Percentiles rank a stretch among this genome's conserved stretches.
phyloP scores from a whole-genome alignment of 92 coral and sea anemone genomes.

The Phenganax subtilis region DNA sequence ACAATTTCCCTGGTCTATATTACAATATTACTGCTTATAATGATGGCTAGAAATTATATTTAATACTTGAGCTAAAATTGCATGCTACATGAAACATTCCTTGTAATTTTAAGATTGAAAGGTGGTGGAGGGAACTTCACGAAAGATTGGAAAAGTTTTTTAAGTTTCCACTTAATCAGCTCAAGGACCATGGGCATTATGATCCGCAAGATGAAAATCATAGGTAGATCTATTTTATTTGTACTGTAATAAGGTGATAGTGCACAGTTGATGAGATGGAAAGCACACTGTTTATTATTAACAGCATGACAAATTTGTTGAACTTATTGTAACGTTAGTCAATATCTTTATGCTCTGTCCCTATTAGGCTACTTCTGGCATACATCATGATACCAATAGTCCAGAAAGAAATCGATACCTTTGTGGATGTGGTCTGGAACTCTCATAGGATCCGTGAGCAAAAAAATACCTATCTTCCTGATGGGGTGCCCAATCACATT shows the following conservation, averaged over 20 bases:
- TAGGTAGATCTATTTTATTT: not conserved
- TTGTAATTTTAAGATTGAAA: not conserved
- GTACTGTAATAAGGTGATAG: not conserved
- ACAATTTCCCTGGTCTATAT: not conserved
- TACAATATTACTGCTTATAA: not conserved
- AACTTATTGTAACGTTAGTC: not conserved
- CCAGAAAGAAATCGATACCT: not conserved
- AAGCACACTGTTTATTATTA: not conserved
- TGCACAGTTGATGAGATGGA: too few relatives aligned
- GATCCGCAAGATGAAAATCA: too few relatives aligned
- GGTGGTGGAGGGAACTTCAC: too few relatives aligned
- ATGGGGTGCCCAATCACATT: too few relatives aligned
- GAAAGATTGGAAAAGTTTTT: too few relatives aligned
- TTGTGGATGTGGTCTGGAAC: too few relatives aligned
- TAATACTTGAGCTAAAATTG: not conserved
- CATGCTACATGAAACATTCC: not conserved
- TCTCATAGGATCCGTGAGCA: too few relatives aligned
- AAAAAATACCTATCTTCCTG: too few relatives aligned
- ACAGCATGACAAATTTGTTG: not conserved
- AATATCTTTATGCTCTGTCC: not conserved
- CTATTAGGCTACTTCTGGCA: not conserved
- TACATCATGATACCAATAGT: constrained; percentile 6
- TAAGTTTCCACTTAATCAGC: too few relatives aligned
- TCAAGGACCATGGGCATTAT: too few relatives aligned
- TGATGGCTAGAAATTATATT: not conserved